A percentile compares a stretch with the other conserved stretches of the same genome.
Evolutionary conservation across 2,113 vertebrate genomes (phyloP).

Genomic region (Cinclus mexicanus): DNA sequence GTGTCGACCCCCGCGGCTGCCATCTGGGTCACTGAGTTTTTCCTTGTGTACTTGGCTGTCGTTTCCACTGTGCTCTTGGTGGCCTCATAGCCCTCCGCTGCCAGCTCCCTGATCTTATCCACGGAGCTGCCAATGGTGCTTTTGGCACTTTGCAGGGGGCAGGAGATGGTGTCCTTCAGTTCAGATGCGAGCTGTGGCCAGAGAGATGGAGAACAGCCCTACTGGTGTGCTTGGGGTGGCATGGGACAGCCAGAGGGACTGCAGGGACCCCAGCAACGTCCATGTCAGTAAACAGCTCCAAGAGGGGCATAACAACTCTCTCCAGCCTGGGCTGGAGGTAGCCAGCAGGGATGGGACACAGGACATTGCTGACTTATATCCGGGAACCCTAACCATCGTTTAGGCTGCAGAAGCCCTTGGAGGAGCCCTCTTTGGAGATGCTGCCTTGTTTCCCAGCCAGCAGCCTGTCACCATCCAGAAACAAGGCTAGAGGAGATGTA

Average conservation of each 20-base stretch:
- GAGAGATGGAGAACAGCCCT: not conserved
- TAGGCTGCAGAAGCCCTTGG: not conserved
- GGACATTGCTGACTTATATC: not conserved
- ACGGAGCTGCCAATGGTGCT: slow-evolving; percentile 73
- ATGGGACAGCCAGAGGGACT: not conserved
- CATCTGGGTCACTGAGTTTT: slow-evolving; percentile 69
- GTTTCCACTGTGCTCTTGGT: slow-evolving; percentile 66
- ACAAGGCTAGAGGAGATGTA: not conserved
- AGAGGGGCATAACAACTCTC: not conserved
- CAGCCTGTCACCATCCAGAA: not conserved
- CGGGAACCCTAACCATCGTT: not conserved
- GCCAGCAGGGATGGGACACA: not conserved
- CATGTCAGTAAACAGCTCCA: not conserved
- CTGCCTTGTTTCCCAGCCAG: not conserved
- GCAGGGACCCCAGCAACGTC: not conserved
- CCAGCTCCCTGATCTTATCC: slow-evolving; percentile 70
- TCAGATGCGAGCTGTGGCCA: slow-evolving; percentile 73
- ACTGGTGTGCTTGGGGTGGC: not conserved
- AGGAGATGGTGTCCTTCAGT: slow-evolving; percentile 75
- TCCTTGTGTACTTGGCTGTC: slow-evolving; percentile 54
- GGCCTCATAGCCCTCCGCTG: slow-evolving; percentile 50
- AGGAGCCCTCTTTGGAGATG: not conserved
- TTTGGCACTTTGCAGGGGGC: slow-evolving; percentile 68
- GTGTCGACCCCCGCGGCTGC: slow-evolving; percentile 69
- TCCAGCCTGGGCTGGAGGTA: not conserved